A percentile compares a stretch with the other conserved stretches of the same genome.
Evolutionary conservation across 1,140 invertebrate genomes (phyloP).

Genomic region (Pseudachorutes palmiensis): DNA sequence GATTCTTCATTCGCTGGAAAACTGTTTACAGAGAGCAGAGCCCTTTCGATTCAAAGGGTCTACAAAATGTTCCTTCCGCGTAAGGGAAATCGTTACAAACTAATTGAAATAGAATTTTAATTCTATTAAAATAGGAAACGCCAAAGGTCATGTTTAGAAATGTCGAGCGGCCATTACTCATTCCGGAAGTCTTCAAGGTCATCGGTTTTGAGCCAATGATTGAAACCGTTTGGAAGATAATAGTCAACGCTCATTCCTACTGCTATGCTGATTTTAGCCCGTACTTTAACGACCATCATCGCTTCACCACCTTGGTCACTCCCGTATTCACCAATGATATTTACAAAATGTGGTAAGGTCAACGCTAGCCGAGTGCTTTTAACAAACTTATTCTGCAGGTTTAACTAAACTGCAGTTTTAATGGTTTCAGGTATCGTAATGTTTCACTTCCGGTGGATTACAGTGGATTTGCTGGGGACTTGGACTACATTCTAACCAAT

Average conservation of each 20-base stretch:
- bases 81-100: not conserved
- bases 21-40: not conserved
- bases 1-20: not conserved
- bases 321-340: conserved; percentile 21
- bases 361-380: not conserved
- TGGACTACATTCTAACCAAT: conserved; percentile 9
- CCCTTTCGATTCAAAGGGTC: not conserved
- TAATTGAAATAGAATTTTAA: too few relatives aligned
- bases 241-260: conserved; percentile 20
- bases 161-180: too few relatives aligned
- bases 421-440: not conserved
- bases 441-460: not conserved
- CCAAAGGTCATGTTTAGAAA: too few relatives aligned
- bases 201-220: conserved; percentile 17
- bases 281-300: conserved; percentile 23
- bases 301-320: conserved; percentile 19
- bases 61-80: not conserved
- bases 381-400: not conserved
- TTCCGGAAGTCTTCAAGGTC: too few relatives aligned
- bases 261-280: conserved; percentile 20
- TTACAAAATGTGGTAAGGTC: conserved; percentile 22
- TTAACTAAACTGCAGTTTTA: not conserved
- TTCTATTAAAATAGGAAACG: too few relatives aligned
- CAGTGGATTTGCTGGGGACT: conserved; percentile 17
- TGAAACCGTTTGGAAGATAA: conserved; percentile 27